Evolutionary conservation across 30 jellyfish, hydroid and myxozoan species (phyloP).

Genomic region (Aurelia coerulea): DNA sequence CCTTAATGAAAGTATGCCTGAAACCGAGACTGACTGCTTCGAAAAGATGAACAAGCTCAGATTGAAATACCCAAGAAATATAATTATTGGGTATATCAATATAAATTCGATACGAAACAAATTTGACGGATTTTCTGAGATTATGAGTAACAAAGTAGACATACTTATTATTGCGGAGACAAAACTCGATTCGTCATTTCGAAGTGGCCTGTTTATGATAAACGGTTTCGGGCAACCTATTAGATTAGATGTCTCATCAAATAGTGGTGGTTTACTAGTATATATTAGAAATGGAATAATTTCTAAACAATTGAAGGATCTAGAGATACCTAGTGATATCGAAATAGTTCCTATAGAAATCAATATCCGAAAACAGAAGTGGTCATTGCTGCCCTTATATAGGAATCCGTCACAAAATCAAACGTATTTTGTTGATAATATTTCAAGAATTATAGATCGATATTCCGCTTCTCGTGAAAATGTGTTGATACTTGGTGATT

Average conservation of each 20-base stretch:
- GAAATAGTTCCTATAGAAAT: conserved; percentile 20
- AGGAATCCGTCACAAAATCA: conserved; percentile 7
- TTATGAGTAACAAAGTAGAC: conserved; percentile 37
- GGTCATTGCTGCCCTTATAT: conserved; percentile 4
- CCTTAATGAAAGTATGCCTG: conserved; percentile 20
- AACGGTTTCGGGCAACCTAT: conserved; percentile 56
- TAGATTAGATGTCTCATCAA: conserved; percentile 31
- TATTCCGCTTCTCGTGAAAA: conserved; percentile 16
- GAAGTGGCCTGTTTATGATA: conserved; percentile 40
- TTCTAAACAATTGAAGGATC: conserved; percentile 34
- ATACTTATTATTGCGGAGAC: conserved; percentile 42
- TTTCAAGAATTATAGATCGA: neutral
- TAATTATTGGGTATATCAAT: conserved; percentile 22
- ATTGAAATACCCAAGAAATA: conserved; percentile 13
- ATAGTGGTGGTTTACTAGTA: conserved; percentile 45
- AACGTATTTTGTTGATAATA: neutral
- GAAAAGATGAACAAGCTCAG: neutral
- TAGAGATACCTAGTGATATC: conserved; percentile 32
- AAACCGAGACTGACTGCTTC: conserved; percentile 2
- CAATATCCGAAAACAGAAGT: no score
- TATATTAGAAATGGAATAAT: conserved; percentile 20
- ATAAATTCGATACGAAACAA: conserved; percentile 40
- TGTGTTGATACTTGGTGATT: neutral
- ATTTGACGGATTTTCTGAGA: conserved; percentile 12
- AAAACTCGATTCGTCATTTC: conserved; percentile 42